phyloP scores from a whole-genome alignment of 1,140 invertebrate genomes.

The Drosophila bipectinata region DNA sequence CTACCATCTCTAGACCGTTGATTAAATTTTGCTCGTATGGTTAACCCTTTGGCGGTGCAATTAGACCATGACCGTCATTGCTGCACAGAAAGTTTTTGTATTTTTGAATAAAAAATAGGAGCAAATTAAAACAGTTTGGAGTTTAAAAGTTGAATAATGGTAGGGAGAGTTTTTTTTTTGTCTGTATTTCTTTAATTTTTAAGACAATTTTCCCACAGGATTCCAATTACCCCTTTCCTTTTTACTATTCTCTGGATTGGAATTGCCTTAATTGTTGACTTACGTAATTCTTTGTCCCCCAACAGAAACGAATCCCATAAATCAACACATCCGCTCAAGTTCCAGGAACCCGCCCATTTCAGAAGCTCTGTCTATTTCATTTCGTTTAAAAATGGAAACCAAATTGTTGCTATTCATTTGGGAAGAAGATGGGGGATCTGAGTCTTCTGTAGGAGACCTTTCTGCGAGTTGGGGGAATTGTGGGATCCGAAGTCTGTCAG shows the following conservation, averaged over 20 bases:
- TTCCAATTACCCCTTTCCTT: slow-evolving; percentile 47
- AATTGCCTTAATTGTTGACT: slow-evolving; percentile 67
- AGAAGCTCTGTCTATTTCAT: slow-evolving; percentile 61
- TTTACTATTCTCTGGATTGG: slow-evolving; percentile 27
- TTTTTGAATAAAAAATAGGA: background rate
- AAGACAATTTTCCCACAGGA: slow-evolving; percentile 62
- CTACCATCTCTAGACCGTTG: slow-evolving; percentile 15
- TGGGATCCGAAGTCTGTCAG: slow-evolving; percentile 30
- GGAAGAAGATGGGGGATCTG: slow-evolving; percentile 25
- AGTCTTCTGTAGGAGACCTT: slow-evolving; percentile 19
- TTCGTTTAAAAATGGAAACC: slow-evolving; percentile 46
- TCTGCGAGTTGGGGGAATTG: slow-evolving; percentile 12
- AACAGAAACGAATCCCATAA: slow-evolving; percentile 56
- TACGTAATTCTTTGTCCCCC: slow-evolving; percentile 53
- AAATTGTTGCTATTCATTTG: slow-evolving; percentile 66
- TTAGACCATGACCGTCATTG: slow-evolving; percentile 68
- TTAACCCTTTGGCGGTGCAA: slow-evolving; percentile 72
- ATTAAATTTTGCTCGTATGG: slow-evolving; percentile 70
- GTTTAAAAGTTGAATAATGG: background rate
- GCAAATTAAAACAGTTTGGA: background rate
- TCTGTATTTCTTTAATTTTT: background rate
- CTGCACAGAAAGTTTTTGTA: slow-evolving; percentile 6
- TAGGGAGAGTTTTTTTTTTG: background rate
- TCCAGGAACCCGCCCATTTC: slow-evolving; percentile 72
- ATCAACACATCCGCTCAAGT: slow-evolving; percentile 78